phyloP scores from a whole-genome alignment of 2,888 invertebrate species.

The Noctua janthe region DNA sequence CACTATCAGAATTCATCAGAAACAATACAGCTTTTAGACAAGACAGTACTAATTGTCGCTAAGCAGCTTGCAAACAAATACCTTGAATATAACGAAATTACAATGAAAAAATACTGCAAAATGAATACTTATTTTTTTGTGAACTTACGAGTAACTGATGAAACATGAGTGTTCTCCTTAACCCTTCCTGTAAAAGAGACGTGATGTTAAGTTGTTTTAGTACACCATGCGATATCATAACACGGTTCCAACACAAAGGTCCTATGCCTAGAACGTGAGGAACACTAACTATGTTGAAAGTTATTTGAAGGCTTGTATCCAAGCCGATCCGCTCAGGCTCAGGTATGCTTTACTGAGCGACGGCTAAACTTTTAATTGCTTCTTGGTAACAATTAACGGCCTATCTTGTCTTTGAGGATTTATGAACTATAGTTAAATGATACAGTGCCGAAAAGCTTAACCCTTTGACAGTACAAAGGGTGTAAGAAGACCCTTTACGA shows the following conservation, averaged over 20 bases:
- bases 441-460: background rate
- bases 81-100: background rate
- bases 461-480: background rate
- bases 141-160: background rate
- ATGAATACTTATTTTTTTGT: background rate
- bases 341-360: slow-evolving; percentile 57
- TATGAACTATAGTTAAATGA: slow-evolving; percentile 29
- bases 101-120: background rate
- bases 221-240: background rate
- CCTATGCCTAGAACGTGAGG: slow-evolving; percentile 20
- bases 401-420: slow-evolving; percentile 47
- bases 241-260: slow-evolving; percentile 10
- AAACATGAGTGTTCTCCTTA: background rate
- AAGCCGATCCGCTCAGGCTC: slow-evolving; percentile 52
- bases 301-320: slow-evolving; percentile 56
- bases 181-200: background rate
- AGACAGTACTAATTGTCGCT: too few species aligned
- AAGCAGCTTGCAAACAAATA: background rate
- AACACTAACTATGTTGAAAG: slow-evolving; percentile 53
- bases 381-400: slow-evolving; percentile 65
- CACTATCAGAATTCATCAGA: background rate
- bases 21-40: background rate
- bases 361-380: slow-evolving; percentile 72
- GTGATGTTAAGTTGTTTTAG: background rate
- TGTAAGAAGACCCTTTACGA: too few species aligned